Evolutionary conservation across 37 sponge, comb jelly and placozoan genomes (phyloP), one percentile per base, ranked within the genome.

Genomic region (Haliclona indistincta): DNA sequence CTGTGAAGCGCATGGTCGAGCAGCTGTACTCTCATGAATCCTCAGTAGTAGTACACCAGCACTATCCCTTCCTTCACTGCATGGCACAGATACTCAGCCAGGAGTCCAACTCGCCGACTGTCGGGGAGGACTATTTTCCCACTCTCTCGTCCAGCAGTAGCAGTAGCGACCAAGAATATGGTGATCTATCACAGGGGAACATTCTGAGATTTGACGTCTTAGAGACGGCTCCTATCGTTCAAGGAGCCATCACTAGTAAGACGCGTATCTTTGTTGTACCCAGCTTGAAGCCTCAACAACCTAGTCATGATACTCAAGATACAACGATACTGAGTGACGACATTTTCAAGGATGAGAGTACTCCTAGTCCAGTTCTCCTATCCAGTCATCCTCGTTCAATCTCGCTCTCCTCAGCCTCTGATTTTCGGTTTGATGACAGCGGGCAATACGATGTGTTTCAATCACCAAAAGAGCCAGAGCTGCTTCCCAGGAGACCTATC

Each of bases 191-290:
- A n/a, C n/a, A n/a, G n/a, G n/a, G n/a, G n/a, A n/a, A n/a, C n/a
- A n/a, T n/a, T n/a, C n/a, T n/a, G n/a, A n/a, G n/a, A n/a, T n/a
- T n/a, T n/a, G n/a, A n/a, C 0, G 75, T 88, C 7, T 20, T 84
- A 30, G 74, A 71, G 26, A 22, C 72, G 0, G 15, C 40, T 26
- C 89, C 89, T 1, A 38, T 75, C 0, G 54, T 74, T 6, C 89
- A 89, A 33, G 89, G 89, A 4, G n/a, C 23, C 20, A 54, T 89
- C 20, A 83, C 75, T 25, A 36, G 29, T 19, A 55, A 79, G 4
- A 89, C 89, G 2, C 39, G 23, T 22, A 75, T 89, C 25, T 22
- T 55, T 11, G 49, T 89, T 17, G 28, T 89, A 1, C 82, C 88
- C 38, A 71, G 74, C n/a, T n/a, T n/a, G n/a, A n/a, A n/a, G n/a